A percentile compares a stretch with the other conserved stretches of the same genome.
Conservation (phyloP, 2,113 vertebrate species). For the Sminthopsis crassicaudata region DNA sequence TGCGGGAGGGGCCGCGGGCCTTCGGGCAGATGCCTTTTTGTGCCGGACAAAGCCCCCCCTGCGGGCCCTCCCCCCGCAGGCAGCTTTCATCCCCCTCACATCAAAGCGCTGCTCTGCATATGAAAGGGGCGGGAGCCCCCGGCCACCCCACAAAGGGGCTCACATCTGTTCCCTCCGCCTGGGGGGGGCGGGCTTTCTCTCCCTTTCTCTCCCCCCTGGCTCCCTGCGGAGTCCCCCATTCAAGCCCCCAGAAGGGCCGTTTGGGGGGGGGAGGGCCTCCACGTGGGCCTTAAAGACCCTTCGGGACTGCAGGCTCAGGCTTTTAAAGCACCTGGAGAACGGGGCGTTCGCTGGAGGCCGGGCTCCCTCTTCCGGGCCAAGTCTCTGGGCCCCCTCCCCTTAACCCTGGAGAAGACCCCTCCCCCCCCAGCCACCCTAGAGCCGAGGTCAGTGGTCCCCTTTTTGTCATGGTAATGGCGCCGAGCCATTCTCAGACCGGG, state of each 20-base stretch:
- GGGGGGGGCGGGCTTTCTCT: neutral
- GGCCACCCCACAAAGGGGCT: slow-evolving; percentile 78
- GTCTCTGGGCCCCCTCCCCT: slow-evolving; percentile 55
- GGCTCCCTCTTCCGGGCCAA: slow-evolving; percentile 75
- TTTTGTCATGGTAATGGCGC: slow-evolving; percentile 85
- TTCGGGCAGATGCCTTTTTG: slow-evolving; percentile 92
- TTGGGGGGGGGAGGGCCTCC: slow-evolving; percentile 68
- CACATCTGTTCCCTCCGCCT: slow-evolving; percentile 86
- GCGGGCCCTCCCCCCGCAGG: slow-evolving; percentile 81
- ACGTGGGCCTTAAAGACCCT: slow-evolving; percentile 63
- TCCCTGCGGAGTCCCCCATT: slow-evolving; percentile 85
- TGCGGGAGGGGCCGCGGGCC: slow-evolving; percentile 76
- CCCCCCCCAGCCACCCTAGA: too few species aligned
- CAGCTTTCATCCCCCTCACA: slow-evolving; percentile 85
- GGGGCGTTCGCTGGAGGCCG: neutral
- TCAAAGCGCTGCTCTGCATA: slow-evolving; percentile 88
- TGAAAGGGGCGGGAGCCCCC: slow-evolving; percentile 81
- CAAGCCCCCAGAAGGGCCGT: slow-evolving; percentile 88
- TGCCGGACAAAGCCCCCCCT: slow-evolving; percentile 91
- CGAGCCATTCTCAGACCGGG: slow-evolving; percentile 36
- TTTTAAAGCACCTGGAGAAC: slow-evolving; percentile 71
- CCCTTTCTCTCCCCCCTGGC: slow-evolving; percentile 32
- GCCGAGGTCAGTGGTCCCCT: slow-evolving; percentile 69
- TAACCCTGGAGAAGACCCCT: slow-evolving; percentile 61
- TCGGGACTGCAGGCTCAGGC: slow-evolving; percentile 66